Percentiles rank a stretch among this genome's conserved stretches.
phyloP scores from a whole-genome alignment of 2,797 vertebrate genomes.

The Graptemys geographica region DNA sequence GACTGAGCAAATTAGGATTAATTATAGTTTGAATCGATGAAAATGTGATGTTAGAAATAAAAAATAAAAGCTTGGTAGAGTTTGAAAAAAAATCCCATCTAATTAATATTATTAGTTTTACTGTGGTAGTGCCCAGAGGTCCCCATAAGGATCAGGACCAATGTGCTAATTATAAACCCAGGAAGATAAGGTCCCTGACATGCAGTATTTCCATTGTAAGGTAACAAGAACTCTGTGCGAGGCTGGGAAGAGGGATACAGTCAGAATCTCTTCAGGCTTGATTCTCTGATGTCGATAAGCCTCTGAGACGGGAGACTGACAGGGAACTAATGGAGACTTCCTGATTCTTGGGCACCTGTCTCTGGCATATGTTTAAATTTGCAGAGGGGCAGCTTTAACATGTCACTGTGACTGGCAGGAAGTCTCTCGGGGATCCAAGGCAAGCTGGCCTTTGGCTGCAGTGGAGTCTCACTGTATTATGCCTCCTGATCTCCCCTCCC shows the following conservation, averaged over 20 bases:
- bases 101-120: background rate
- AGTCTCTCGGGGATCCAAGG: background rate
- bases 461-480: rapidly evolving
- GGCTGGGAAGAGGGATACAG: background rate
- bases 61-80: background rate
- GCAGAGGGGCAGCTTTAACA: background rate
- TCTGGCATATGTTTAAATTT: background rate
- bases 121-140: background rate
- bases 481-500: background rate
- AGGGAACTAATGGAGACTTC: background rate
- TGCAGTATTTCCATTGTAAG: background rate
- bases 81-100: background rate
- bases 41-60: background rate
- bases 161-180: background rate
- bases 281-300: background rate
- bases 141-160: background rate
- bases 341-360: background rate
- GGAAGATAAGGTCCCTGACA: background rate
- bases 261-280: background rate
- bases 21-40: background rate
- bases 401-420: background rate
- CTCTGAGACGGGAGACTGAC: background rate
- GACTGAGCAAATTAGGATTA: background rate
- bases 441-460: background rate
- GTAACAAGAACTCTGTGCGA: background rate